Conservation (phyloP, 2,888 invertebrate species). For the Parapristionchus giblindavisi region DNA sequence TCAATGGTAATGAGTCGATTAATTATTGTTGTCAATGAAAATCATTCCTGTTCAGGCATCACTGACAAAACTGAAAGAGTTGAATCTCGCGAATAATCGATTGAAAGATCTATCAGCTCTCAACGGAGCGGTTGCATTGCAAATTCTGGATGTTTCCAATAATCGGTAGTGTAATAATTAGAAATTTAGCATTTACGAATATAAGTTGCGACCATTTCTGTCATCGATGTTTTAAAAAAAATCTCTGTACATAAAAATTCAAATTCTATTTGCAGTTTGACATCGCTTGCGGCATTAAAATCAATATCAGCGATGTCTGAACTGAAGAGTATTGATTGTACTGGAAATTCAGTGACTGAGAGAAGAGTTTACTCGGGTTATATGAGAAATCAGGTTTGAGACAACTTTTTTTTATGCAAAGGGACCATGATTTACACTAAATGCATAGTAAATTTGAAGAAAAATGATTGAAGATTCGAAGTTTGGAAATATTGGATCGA, state of each 20-base stretch:
- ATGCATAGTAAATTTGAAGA: neutral
- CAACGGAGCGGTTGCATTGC: neutral
- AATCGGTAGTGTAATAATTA: constrained; percentile 39
- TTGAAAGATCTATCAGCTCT: constrained; percentile 53
- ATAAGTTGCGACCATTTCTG: too few species aligned
- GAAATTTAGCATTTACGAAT: too few species aligned
- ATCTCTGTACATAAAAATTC: neutral
- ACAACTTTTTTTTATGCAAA: too few species aligned
- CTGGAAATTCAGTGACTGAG: constrained; percentile 51
- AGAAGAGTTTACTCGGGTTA: constrained; percentile 52
- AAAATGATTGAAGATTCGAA: constrained; percentile 9
- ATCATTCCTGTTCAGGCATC: too few species aligned
- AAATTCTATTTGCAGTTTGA: constrained; percentile 38
- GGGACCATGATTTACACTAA: too few species aligned
- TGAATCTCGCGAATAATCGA: constrained; percentile 45
- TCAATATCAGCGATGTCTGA: constrained; percentile 42
- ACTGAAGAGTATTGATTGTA: constrained; percentile 45
- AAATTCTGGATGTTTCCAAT: constrained; percentile 42
- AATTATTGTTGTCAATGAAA: too few species aligned
- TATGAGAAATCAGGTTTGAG: constrained; percentile 41
- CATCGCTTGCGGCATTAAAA: constrained; percentile 50
- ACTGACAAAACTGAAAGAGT: constrained; percentile 37
- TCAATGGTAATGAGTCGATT: too few species aligned
- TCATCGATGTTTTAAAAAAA: too few species aligned
- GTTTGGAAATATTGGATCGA: constrained; percentile 14